Percentiles rank a stretch among this genome's conserved stretches.
Conservation (phyloP, 2,888 invertebrate species). For the Parascotia fuliginaria region DNA sequence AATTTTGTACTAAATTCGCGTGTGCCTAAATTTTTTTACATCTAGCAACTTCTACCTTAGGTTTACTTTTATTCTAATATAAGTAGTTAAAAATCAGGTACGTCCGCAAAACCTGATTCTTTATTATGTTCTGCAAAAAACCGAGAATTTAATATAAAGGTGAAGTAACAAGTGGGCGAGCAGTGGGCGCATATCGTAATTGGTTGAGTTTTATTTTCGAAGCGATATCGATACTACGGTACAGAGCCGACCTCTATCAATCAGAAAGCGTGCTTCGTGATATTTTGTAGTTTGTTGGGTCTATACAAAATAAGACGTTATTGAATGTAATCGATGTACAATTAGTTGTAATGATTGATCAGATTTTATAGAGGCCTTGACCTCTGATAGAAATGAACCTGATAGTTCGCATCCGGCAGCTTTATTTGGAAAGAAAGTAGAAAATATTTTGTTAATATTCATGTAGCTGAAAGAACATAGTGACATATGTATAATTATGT, state of each 20-base stretch:
- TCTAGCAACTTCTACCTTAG: no score
- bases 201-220: constrained; percentile 23
- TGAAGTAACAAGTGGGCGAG: constrained; percentile 8
- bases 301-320: not conserved
- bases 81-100: not conserved
- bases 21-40: no score
- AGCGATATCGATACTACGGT: constrained; percentile 2
- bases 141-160: not conserved
- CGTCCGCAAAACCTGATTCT: no score
- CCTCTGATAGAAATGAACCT: no score
- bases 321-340: not conserved
- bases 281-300: constrained; percentile 19
- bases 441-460: not conserved
- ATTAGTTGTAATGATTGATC: not conserved
- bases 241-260: constrained; percentile 26
- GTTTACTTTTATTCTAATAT: no score
- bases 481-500: no score
- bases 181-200: constrained; percentile 8
- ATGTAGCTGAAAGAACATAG: not conserved
- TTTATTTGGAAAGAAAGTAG: not conserved
- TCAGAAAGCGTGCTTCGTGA: constrained; percentile 34
- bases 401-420: no score
- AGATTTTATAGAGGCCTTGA: not conserved
- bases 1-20: no score
- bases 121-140: not conserved